Evolutionary conservation across 30 jellyfish, hydroid and myxozoan species (phyloP), one percentile per base, ranked within the genome.

Genomic region (Aurelia aurita): DNA sequence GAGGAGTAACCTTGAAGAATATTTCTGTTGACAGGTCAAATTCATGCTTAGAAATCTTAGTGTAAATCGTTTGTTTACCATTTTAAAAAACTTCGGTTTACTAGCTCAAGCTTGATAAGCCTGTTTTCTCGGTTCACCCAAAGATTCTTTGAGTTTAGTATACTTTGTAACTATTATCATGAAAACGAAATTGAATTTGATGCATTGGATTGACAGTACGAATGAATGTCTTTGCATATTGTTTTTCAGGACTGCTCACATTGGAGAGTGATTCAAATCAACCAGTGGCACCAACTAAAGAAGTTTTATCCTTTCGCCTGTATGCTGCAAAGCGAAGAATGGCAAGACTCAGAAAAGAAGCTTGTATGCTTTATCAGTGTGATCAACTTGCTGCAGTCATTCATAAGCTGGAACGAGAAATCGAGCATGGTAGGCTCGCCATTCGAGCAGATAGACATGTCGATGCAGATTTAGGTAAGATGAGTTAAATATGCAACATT

Each of bases 381-480:
- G 98, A 92, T 32, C 89, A 79, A 47, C 65, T 92, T 28, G 74
- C 92, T 26, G 44, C 75, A 12, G 86, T 80, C n/a, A 92, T 92
- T 28, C 91, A 74, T 23, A 92, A 92, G 32, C 79, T 92, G 35
- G 98, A 92, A 67, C 58, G 90, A 26, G 96, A 92, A 65, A 83
- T 92, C 43, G 98, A 87, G 35, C 87, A 88, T 67, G 97, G 90
- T 3, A 74, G 91, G 83, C 75, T 92, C 43, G 96, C 97, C 19
- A 73, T 92, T 20, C 91, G 98, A 9, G 11, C 76, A 5, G 98
- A 92, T 28, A 77, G 92, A 31, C 95, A 88, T 18, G 90, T 92
- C 44, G 96, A 80, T 49, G 98, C 98, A 44, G 98, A 92, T 53
- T 46, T 92, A n/a, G 98, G 98, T 92, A 84, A 5, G 91, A n/a